These are phyloP conservation scores for Drosophila tropicalis DNA, from an alignment of 1,140 invertebrate genomes.

Conservation along the genomic window DNA sequence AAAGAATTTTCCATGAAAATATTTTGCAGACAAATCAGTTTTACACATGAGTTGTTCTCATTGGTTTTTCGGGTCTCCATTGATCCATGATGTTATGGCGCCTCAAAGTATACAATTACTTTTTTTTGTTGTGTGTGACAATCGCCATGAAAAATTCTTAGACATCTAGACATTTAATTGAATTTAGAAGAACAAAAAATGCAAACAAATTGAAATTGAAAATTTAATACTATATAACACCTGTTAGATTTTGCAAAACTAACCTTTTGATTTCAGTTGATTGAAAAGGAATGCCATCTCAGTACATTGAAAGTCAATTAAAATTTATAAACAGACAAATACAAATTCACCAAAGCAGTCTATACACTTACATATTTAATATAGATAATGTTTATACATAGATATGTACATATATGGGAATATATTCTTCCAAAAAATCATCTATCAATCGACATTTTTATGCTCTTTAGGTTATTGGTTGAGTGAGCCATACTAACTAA, in stretches of 20 bases:
- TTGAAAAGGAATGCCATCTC: neutral
- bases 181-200: conserved; percentile 11
- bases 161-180: conserved; percentile 16
- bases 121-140: conserved; percentile 25
- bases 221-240: neutral
- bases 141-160: neutral
- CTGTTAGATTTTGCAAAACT: conserved; percentile 2
- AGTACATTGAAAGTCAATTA: conserved; percentile 20
- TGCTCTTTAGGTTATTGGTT: conserved; percentile 6
- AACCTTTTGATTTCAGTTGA: conserved; percentile 8
- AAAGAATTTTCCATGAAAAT: neutral
- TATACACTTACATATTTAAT: no score
- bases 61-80: conserved; percentile 19
- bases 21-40: conserved; percentile 44
- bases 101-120: conserved; percentile 55
- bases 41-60: conserved; percentile 36
- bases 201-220: neutral
- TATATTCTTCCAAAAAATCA: no score
- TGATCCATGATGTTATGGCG: conserved; percentile 47
- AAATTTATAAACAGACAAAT: conserved; percentile 15
- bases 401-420: no score
- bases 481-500: no score
- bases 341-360: neutral
- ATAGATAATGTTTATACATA: no score
- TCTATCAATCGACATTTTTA: neutral